Conservation (phyloP, 2,797 vertebrate genomes). For the Cossypha heuglini region DNA sequence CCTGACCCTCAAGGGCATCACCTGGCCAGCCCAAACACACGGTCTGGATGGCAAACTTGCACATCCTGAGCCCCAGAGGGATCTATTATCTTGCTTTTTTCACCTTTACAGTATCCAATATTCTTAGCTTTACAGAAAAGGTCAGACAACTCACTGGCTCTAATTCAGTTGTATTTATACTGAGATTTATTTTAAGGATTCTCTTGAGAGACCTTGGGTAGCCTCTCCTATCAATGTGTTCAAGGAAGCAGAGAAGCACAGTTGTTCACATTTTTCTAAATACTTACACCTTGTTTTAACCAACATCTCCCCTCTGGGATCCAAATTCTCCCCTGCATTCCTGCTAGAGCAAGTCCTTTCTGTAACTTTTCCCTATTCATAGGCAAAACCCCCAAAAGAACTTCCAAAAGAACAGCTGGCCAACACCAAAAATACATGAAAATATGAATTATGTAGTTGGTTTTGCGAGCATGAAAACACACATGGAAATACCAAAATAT, state of each 20-base stretch:
- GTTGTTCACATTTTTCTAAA: background rate
- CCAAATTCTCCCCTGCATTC: background rate
- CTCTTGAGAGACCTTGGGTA: background rate
- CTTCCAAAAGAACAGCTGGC: background rate
- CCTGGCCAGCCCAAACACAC: background rate
- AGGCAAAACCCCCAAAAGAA: background rate
- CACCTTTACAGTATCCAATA: background rate
- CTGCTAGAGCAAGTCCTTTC: background rate
- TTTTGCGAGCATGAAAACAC: background rate
- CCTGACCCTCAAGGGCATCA: background rate
- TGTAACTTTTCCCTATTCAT: fast-evolving
- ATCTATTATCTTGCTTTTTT: background rate
- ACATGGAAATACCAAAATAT: background rate
- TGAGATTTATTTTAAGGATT: background rate
- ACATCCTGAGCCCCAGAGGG: background rate
- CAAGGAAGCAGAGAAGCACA: background rate
- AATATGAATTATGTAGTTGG: fast-evolving
- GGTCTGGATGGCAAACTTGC: fast-evolving
- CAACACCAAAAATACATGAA: background rate
- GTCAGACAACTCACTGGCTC: background rate
- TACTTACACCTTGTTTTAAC: background rate
- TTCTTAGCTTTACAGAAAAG: background rate
- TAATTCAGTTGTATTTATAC: background rate
- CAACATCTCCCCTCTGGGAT: background rate
- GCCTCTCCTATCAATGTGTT: background rate